These are phyloP conservation scores for Caenorhabditis plicata DNA, from an alignment of 2,888 invertebrate genomes.

Conservation along the genomic window DNA sequence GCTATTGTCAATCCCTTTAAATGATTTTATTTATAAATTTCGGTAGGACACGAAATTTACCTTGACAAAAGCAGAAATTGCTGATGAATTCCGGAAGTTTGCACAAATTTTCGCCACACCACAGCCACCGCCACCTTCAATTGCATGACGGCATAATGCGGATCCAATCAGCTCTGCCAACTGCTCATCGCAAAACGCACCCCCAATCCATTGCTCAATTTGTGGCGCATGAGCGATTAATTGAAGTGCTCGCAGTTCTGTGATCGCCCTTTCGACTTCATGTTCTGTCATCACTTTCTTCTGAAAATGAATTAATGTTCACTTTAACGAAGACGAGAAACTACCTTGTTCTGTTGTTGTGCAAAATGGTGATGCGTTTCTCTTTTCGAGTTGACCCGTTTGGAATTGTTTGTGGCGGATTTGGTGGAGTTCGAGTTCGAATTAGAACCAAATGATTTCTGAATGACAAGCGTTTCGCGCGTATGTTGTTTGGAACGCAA, in stretches of 20 bases:
- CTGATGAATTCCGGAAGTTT: constrained; percentile 47
- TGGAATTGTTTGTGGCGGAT: constrained; percentile 27
- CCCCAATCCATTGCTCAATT: constrained; percentile 46
- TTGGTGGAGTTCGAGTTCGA: constrained; percentile 19
- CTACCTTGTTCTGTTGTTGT: neutral
- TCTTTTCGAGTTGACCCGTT: constrained; percentile 15
- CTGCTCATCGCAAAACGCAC: constrained; percentile 48
- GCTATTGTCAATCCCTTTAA: constrained; percentile 48
- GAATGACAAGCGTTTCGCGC: constrained; percentile 3
- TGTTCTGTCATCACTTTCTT: constrained; percentile 42
- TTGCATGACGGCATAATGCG: constrained; percentile 53
- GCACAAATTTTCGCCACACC: constrained; percentile 54
- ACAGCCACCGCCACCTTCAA: constrained; percentile 57
- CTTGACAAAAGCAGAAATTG: constrained; percentile 48
- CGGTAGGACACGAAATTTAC: constrained; percentile 2
- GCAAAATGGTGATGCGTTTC: neutral
- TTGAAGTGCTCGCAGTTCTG: constrained; percentile 32
- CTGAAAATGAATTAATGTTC: constrained; percentile 6
- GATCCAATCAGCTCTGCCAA: constrained; percentile 48
- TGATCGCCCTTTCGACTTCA: constrained; percentile 36
- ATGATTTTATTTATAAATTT: neutral
- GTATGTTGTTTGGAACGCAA: neutral
- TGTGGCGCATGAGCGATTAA: constrained; percentile 27
- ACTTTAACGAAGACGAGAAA: neutral
- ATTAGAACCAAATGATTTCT: constrained; percentile 38